These are phyloP conservation scores for Coracias cyanogaster DNA, from an alignment of 2,797 vertebrate genomes.

Conservation along the genomic window DNA sequence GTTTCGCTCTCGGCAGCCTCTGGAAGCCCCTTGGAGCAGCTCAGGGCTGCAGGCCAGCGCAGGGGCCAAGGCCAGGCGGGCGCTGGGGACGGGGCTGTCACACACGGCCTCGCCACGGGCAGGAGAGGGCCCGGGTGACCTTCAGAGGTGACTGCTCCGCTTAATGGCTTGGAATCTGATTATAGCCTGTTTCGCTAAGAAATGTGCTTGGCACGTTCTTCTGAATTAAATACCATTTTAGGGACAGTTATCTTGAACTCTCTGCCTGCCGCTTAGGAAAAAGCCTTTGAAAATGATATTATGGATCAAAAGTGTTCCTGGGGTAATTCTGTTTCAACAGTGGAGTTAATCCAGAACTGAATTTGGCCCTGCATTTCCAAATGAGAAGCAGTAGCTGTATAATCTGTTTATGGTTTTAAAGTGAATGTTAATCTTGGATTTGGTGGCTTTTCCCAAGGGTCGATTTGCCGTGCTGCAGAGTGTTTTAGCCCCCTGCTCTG, in stretches of 20 bases:
- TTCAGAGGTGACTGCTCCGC: conserved; percentile 46
- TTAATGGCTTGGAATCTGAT: conserved; percentile 55
- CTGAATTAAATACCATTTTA: conserved; percentile 16
- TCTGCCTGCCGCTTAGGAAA: not conserved
- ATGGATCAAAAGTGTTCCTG: conserved; percentile 35
- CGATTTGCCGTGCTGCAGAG: not conserved
- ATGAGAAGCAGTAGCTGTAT: conserved; percentile 52
- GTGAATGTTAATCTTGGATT: conserved; percentile 65
- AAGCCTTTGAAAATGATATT: conserved; percentile 63
- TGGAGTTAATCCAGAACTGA: conserved; percentile 56
- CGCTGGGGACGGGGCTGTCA: not conserved
- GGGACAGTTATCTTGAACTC: conserved; percentile 42
- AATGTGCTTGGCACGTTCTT: conserved; percentile 33
- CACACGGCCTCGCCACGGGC: not conserved
- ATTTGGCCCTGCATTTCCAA: conserved; percentile 50
- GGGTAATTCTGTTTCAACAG: conserved; percentile 43
- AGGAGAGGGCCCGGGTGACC: conserved; percentile 2
- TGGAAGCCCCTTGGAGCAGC: not conserved
- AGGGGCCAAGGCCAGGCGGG: rapidly evolving
- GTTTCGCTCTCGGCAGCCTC: not conserved
- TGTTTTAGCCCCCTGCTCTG: conserved; percentile 17
- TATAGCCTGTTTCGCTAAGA: not conserved
- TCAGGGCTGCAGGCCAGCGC: not conserved
- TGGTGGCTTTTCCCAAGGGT: conserved; percentile 49
- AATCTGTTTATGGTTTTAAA: conserved; percentile 72